These are phyloP conservation scores for Thrips palmi DNA, from an alignment of 1,140 invertebrate genomes.

Conservation along the genomic window DNA sequence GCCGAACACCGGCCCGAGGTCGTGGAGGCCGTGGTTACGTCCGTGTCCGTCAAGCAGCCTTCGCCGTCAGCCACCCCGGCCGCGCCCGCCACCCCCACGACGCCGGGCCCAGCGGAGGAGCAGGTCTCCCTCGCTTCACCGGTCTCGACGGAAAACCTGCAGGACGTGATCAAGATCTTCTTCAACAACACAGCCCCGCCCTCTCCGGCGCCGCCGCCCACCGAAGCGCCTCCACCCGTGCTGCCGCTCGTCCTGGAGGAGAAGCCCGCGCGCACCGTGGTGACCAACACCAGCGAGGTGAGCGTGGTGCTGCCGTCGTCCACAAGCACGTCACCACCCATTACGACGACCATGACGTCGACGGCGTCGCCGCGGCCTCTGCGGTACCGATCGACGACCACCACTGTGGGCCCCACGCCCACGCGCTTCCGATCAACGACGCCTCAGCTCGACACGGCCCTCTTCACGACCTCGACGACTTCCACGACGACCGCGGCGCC, in stretches of 20 bases:
- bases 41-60: constrained; percentile 15
- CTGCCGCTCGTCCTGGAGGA: no score
- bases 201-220: constrained; percentile 5
- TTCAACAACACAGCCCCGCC: constrained; percentile 8
- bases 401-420: no score
- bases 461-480: constrained; percentile 3
- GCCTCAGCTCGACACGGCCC: constrained; percentile 12
- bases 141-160: constrained; percentile 2
- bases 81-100: neutral
- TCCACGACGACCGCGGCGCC: neutral
- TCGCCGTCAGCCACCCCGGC: neutral
- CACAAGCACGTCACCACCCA: no score
- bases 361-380: no score
- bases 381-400: no score
- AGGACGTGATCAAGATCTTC: neutral
- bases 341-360: no score
- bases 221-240: constrained; percentile 11
- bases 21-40: constrained; percentile 16
- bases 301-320: no score
- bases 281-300: no score
- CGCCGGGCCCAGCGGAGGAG: neutral
- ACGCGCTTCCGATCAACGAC: no score
- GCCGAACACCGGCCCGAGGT: no score
- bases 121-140: neutral
- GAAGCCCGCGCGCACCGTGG: no score